Evolutionary conservation across 23 tunicate genomes (phyloP).

Genomic region (Trididemnum nubilum): DNA sequence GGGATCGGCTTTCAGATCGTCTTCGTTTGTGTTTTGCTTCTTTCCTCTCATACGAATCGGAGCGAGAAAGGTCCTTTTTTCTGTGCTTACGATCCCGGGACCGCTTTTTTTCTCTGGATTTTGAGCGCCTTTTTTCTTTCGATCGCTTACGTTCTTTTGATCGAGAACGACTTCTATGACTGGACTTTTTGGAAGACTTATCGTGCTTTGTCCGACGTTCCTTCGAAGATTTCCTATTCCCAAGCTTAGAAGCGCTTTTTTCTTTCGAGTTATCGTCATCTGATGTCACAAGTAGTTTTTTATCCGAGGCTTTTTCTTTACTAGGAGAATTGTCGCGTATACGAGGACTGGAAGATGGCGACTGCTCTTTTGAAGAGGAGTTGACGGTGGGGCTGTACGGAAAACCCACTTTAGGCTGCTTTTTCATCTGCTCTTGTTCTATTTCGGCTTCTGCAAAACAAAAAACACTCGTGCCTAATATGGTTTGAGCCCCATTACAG

Average conservation of each 20-base stretch:
- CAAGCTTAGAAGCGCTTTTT: not conserved
- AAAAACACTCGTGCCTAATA: too few species aligned
- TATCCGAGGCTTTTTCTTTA: not conserved
- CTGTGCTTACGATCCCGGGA: not conserved
- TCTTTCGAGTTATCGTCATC: not conserved
- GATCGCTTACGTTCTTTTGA: conserved; percentile 25
- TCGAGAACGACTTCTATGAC: conserved; percentile 15
- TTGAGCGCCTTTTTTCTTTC: conserved; percentile 7
- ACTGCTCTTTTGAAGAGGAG: too few species aligned
- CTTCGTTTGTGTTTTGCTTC: conserved; percentile 3
- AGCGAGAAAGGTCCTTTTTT: not conserved
- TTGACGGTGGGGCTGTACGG: too few species aligned
- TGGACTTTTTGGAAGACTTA: not conserved
- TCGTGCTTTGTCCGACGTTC: not conserved
- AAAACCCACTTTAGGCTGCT: too few species aligned
- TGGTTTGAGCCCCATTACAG: too few species aligned
- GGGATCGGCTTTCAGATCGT: not conserved
- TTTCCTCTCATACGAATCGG: not conserved
- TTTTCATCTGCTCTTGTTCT: too few species aligned
- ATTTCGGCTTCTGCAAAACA: too few species aligned
- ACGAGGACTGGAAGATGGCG: too few species aligned
- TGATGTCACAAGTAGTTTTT: not conserved
- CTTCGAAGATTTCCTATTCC: not conserved
- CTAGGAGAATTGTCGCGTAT: not conserved
- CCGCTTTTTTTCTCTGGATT: conserved; percentile 4